Conservation (phyloP, 1,140 invertebrate species). For the Drosophila simulans region DNA sequence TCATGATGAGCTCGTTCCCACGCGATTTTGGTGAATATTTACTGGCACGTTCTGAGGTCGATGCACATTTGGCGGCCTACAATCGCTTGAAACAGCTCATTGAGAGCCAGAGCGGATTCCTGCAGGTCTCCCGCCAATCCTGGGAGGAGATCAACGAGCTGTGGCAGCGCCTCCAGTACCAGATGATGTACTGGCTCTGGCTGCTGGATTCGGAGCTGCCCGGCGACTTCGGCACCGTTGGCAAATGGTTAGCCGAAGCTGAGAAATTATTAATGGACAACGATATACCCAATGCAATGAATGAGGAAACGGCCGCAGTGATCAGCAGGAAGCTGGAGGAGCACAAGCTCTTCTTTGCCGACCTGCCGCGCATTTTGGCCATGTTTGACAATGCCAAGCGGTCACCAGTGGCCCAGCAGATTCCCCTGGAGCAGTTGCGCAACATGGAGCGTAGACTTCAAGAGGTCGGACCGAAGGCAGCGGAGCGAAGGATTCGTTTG, state of each 20-base stretch:
- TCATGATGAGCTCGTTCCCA: conserved; percentile 88
- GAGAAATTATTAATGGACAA: conserved; percentile 93
- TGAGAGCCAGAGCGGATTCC: conserved; percentile 89
- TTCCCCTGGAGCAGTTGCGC: conserved; percentile 91
- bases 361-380: conserved; percentile 90
- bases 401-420: conserved; percentile 87
- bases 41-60: conserved; percentile 89
- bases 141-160: conserved; percentile 91
- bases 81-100: conserved; percentile 90
- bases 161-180: conserved; percentile 91
- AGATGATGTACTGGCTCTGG: conserved; percentile 94
- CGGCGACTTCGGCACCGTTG: conserved; percentile 92
- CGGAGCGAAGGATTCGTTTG: conserved; percentile 91
- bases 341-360: conserved; percentile 94
- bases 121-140: conserved; percentile 91
- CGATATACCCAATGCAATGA: conserved; percentile 92
- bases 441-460: conserved; percentile 91
- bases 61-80: conserved; percentile 88
- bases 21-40: conserved; percentile 89
- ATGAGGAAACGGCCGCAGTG: conserved; percentile 93
- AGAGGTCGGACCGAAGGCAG: conserved; percentile 89
- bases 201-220: conserved; percentile 92
- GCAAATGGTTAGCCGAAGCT: conserved; percentile 95
- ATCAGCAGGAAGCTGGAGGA: conserved; percentile 95
- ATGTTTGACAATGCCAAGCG: conserved; percentile 90